phyloP scores from a whole-genome alignment of 2,113 vertebrate species.

The Dendropsophus ebraccatus region DNA sequence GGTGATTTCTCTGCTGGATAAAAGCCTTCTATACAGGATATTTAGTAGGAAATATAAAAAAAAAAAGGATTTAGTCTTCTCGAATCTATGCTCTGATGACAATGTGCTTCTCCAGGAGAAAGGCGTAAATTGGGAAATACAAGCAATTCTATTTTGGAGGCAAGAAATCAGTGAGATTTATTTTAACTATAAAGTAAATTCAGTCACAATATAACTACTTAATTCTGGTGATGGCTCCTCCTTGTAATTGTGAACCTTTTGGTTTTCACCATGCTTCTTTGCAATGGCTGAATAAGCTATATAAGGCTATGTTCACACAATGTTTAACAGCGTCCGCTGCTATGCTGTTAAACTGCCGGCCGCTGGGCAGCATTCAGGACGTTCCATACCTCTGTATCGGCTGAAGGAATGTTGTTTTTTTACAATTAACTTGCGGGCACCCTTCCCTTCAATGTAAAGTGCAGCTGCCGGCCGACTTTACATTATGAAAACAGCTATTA shows the following conservation, averaged over 20 bases:
- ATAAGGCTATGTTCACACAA: too few relatives aligned
- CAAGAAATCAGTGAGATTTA: neutral
- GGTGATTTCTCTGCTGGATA: neutral
- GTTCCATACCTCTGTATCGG: too few relatives aligned
- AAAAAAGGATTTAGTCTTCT: neutral
- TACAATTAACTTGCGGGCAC: too few relatives aligned
- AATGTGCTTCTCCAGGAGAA: neutral
- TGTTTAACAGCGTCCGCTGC: too few relatives aligned
- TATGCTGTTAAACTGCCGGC: too few relatives aligned
- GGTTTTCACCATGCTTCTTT: neutral
- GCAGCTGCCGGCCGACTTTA: too few relatives aligned
- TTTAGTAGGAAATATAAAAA: neutral
- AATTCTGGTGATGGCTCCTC: neutral
- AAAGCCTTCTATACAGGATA: neutral
- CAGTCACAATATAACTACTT: neutral
- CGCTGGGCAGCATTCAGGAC: too few relatives aligned
- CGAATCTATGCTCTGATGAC: neutral
- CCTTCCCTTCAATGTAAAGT: too few relatives aligned
- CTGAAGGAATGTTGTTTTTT: too few relatives aligned
- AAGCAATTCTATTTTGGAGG: neutral
- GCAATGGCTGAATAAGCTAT: too few relatives aligned
- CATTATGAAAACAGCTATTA: too few relatives aligned
- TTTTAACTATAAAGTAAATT: neutral
- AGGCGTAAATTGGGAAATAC: neutral
- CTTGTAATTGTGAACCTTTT: neutral